Percentiles rank a stretch among this genome's conserved stretches.
phyloP scores from a whole-genome alignment of 53 echinoderm and acorn worm genomes.

The Paracentrotus lividus region DNA sequence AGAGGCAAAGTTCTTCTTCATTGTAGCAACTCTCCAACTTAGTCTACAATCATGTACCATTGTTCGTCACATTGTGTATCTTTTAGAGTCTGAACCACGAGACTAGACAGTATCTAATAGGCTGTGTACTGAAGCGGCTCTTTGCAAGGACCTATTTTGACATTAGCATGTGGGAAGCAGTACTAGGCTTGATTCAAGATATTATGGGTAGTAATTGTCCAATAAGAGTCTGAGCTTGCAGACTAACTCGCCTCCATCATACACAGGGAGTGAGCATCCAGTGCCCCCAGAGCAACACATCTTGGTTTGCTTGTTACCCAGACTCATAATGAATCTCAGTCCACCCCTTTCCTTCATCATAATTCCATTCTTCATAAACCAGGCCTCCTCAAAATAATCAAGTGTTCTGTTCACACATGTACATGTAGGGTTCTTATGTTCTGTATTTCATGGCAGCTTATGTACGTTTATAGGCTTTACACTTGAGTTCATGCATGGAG shows the following conservation, averaged over 20 bases:
- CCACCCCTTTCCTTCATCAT: slow-evolving; percentile 41
- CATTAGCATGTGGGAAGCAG: too few relatives aligned
- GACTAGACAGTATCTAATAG: too few relatives aligned
- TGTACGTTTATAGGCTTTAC: too few relatives aligned
- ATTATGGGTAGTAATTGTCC: too few relatives aligned
- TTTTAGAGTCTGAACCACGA: not conserved
- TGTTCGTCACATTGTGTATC: not conserved
- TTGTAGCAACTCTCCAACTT: too few relatives aligned
- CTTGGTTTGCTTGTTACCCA: slow-evolving; percentile 10
- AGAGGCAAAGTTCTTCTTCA: not conserved
- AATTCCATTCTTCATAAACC: slow-evolving; percentile 48
- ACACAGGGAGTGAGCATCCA: not conserved
- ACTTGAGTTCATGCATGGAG: too few relatives aligned
- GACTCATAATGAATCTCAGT: slow-evolving; percentile 26
- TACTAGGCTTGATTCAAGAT: too few relatives aligned
- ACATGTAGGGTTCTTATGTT: too few relatives aligned
- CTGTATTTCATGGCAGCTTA: too few relatives aligned
- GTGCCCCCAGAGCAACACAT: not conserved
- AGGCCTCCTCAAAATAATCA: not conserved
- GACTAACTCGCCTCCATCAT: not conserved
- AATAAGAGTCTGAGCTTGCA: not conserved
- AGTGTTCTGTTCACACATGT: not conserved
- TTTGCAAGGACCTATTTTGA: too few relatives aligned
- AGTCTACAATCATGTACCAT: not conserved
- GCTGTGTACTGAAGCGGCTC: not conserved